Conservation (phyloP, 1,140 invertebrate species). For the Drosophila novamexicana region DNA sequence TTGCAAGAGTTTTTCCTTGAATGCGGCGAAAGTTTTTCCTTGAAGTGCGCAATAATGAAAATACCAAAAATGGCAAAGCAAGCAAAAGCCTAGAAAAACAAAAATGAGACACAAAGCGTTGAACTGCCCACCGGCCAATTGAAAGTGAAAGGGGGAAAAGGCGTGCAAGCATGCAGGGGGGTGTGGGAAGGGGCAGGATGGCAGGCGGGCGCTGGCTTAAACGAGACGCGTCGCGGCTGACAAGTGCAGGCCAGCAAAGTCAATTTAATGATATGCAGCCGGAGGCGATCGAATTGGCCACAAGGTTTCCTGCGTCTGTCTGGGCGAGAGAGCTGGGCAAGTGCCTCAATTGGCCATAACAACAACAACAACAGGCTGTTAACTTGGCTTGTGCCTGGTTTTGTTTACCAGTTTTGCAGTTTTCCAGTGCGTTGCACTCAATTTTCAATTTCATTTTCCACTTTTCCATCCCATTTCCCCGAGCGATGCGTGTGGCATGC, state of each 20-base stretch:
- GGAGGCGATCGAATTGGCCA: slow-evolving; percentile 8
- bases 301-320: slow-evolving; percentile 6
- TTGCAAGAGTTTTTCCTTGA: slow-evolving; percentile 27
- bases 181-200: not conserved
- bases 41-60: slow-evolving; percentile 60
- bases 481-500: slow-evolving; percentile 19
- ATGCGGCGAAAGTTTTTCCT: slow-evolving; percentile 72
- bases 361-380: not conserved
- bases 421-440: slow-evolving; percentile 56
- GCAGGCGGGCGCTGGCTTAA: not conserved
- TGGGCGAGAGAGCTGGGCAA: slow-evolving; percentile 10
- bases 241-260: slow-evolving; percentile 22
- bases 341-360: not conserved
- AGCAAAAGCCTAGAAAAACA: slow-evolving; percentile 19
- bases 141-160: slow-evolving; percentile 62
- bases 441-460: slow-evolving; percentile 31
- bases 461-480: slow-evolving; percentile 2
- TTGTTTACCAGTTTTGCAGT: slow-evolving; percentile 6
- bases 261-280: slow-evolving; percentile 32
- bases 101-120: slow-evolving; percentile 24
- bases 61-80: slow-evolving; percentile 47
- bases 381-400: slow-evolving; percentile 15
- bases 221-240: slow-evolving; percentile 1
- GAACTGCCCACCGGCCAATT: slow-evolving; percentile 67
- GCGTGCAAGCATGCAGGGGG: slow-evolving; percentile 26